Evolutionary conservation across 2,888 invertebrate genomes (phyloP), one percentile per base, ranked within the genome.

Genomic region (Ornithoptera alexandrae): DNA sequence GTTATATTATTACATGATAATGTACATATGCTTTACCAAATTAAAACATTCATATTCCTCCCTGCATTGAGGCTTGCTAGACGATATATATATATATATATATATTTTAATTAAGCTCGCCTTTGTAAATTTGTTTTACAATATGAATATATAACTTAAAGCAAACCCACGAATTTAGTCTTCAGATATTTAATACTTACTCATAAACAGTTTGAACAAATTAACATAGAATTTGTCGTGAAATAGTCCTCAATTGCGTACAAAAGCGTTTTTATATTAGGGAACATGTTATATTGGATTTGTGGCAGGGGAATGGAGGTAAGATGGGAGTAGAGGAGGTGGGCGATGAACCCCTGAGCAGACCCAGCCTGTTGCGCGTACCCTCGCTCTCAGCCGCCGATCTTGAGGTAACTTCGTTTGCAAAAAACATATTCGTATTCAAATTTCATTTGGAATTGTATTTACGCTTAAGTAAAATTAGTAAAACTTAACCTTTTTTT

Each of bases 301-400:
- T 71, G 67, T 70, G 64, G 65, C 79, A 90, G 88, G 83, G 85
- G 60, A 89, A 88, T 71, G 89, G 87, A 1, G 88, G 87, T 30
- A 87, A 86, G 77, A 75, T 74, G 72, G 81, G 77, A 72, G 73
- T 83, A 18, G 84, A 81, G 67, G 84, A 82, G 62, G 76, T 73
- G 64, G 83, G 79, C 2, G 92, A 90, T n/a, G 92, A 92, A 75
- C 91, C 92, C 4, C 81, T 93, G 69, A 88, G 94, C 76, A 86
- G 94, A 65, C 94, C 94, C 62, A 92, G 94, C 82, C 86, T 94
- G 79, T 89, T 94, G 79, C 90, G 94, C 77, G 94, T 94, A 6
- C 94, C 94, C 22, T 94, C 94, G 63, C 89, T 94, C 70, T 94
- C 94, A 30, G 94, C 94, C 74, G 94, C 94, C 71, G 94, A 94